Evolutionary conservation across 1,140 invertebrate genomes (phyloP).

Genomic region (Cyphomyrmex costatus): DNA sequence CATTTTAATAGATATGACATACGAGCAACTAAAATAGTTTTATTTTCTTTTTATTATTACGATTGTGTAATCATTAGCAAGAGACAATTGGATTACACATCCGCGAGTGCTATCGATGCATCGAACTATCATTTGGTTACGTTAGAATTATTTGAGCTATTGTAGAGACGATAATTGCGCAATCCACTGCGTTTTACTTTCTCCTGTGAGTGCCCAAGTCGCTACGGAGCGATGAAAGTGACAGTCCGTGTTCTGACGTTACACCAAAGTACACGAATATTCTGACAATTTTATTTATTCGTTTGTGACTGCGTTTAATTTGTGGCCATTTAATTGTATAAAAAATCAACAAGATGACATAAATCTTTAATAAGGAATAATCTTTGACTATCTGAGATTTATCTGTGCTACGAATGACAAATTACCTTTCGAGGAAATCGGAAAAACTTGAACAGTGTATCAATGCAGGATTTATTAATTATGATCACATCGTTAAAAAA

Average conservation of each 20-base stretch:
- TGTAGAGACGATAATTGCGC: constrained; percentile 69
- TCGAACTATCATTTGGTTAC: not conserved
- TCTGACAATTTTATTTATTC: constrained; percentile 13
- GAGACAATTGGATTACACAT: not conserved
- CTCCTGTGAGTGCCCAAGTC: constrained; percentile 54
- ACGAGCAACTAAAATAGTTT: not conserved
- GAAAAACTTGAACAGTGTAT: not conserved
- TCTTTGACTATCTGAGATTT: no score
- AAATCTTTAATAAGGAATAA: not conserved
- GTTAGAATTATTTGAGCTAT: constrained; percentile 52
- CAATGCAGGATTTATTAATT: not conserved
- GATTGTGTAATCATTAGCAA: not conserved
- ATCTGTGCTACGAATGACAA: not conserved
- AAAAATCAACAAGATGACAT: not conserved
- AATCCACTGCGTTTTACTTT: constrained; percentile 74
- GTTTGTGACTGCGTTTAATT: not conserved
- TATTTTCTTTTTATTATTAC: not conserved
- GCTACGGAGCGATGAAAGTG: constrained; percentile 69
- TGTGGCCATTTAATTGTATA: not conserved
- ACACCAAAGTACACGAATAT: constrained; percentile 22
- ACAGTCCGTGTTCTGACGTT: constrained; percentile 66
- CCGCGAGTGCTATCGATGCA: not conserved
- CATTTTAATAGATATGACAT: not conserved
- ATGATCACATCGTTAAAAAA: not conserved
- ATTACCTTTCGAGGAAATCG: not conserved